These are phyloP conservation scores for Ceuthmochares aereus DNA, from an alignment of 2,113 vertebrate genomes.

Conservation along the genomic window DNA sequence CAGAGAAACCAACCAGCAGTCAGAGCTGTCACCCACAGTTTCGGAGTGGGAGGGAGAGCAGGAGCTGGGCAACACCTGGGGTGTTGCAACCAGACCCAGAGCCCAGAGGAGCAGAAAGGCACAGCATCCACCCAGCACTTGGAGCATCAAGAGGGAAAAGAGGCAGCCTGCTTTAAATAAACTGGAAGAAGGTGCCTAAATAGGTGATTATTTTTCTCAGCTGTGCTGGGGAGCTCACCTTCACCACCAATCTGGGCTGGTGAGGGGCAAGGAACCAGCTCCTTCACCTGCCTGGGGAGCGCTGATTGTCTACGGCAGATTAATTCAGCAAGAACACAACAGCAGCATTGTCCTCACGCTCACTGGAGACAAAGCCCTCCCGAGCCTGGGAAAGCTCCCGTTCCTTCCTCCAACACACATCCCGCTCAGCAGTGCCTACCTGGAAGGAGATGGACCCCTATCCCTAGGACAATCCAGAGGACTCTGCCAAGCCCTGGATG, in stretches of 20 bases:
- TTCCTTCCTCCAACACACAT: fast-evolving
- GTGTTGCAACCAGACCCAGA: background rate
- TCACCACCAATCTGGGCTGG: too few species aligned
- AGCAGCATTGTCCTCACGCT: background rate
- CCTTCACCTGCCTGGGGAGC: background rate
- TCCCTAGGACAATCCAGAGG: background rate
- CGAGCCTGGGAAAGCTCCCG: fast-evolving
- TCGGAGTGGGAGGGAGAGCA: conserved; percentile 20
- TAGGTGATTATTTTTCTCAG: background rate
- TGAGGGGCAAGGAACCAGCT: background rate
- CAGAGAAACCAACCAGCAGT: background rate
- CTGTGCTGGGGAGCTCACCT: background rate
- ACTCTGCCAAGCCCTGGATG: fast-evolving
- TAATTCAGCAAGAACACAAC: background rate
- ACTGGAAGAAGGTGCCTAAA: background rate
- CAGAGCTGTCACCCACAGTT: background rate
- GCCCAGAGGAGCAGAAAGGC: background rate
- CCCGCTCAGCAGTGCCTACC: background rate
- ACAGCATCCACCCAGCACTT: background rate
- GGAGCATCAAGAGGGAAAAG: fast-evolving
- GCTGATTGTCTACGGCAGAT: fast-evolving
- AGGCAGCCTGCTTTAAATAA: background rate
- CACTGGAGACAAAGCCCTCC: background rate
- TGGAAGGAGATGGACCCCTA: background rate
- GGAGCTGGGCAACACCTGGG: background rate